Conservation (phyloP, 2,797 vertebrate species). For the Karalla daura region DNA sequence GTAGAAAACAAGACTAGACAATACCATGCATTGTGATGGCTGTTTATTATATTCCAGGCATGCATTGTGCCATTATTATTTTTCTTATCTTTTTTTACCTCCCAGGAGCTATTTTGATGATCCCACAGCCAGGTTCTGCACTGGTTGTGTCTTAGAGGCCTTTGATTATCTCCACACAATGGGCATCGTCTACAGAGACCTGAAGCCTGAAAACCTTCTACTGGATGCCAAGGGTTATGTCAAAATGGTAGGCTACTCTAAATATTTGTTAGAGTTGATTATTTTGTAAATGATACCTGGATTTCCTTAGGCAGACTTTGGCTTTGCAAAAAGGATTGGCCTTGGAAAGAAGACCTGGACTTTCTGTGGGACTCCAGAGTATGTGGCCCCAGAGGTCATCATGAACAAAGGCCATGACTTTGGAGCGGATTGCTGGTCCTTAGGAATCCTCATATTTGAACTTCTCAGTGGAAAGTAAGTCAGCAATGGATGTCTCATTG, state of each 20-base stretch:
- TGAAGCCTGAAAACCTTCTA: constrained; percentile 86
- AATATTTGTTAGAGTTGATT: background rate
- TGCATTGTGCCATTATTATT: background rate
- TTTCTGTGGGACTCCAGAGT: constrained; percentile 88
- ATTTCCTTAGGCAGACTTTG: constrained; percentile 80
- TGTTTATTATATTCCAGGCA: background rate
- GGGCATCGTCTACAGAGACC: constrained; percentile 83
- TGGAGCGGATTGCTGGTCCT: constrained; percentile 87
- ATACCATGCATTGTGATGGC: background rate
- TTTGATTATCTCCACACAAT: constrained; percentile 83
- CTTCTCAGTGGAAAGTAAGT: constrained; percentile 86
- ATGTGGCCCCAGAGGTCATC: constrained; percentile 87
- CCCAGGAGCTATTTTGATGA: constrained; percentile 82
- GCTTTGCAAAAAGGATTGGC: constrained; percentile 84
- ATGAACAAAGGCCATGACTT: constrained; percentile 88
- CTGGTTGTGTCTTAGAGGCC: constrained; percentile 83
- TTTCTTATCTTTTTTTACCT: constrained; percentile 15
- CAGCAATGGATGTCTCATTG: too few species aligned
- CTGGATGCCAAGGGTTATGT: constrained; percentile 82
- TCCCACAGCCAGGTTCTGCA: constrained; percentile 82
- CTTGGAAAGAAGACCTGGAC: constrained; percentile 87
- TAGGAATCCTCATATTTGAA: constrained; percentile 87
- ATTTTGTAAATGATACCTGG: background rate
- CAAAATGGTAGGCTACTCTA: constrained; percentile 77
- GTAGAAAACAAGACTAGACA: background rate